Evolutionary conservation across 2,888 invertebrate genomes (phyloP), one percentile per base, ranked within the genome.

Genomic region (Lepidocyrtinus sp.): DNA sequence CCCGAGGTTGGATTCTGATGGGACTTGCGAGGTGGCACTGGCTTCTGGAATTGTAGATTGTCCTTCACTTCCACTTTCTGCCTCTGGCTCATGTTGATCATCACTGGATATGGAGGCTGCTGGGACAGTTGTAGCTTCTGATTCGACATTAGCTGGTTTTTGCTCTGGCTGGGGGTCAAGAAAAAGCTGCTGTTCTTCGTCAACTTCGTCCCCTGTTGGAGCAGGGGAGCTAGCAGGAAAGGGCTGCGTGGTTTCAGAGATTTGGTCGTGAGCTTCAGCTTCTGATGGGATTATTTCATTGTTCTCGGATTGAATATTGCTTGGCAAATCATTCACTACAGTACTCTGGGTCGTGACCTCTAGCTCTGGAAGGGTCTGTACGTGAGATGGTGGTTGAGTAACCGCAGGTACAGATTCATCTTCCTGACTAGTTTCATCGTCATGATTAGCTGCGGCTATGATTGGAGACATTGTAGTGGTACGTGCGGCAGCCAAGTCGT

Each of bases 141-240:
- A 64, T 26, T 70, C 76, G 17, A 26, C 5, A 5, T 63, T 61
- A 61, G 75, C 25, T 74, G 59, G 64, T 21, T 50, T 12, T 45
- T 46, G 62, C 21, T 45, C 46, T 25, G 24, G 63, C 27, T 50
- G 65, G 21, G 59, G 12, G 25, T 36, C 75, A 21, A 69, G 75
- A 69, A 75, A 75, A 21, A 22, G 27, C 65, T 75, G 75, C 74
- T 75, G 75, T 24, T 69, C 61, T 67, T 69, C 69, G 7, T 36
- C 27, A 15, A 22, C 50, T 59, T 62, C 36, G 26, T 75, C 76
- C 70, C 76, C 76, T 69, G 76, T 22, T 55, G 70, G 1, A 17
- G 76, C 76, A 64, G 76, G 76, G 70, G 76, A 76, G 27, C 46
- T 21, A 19, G 12, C 70, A 70, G 76, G 76, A 76, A 76, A 70